Base-by-base conservation (phyloP, 2,113 vertebrate species). In the Axis porcinus region DNA sequence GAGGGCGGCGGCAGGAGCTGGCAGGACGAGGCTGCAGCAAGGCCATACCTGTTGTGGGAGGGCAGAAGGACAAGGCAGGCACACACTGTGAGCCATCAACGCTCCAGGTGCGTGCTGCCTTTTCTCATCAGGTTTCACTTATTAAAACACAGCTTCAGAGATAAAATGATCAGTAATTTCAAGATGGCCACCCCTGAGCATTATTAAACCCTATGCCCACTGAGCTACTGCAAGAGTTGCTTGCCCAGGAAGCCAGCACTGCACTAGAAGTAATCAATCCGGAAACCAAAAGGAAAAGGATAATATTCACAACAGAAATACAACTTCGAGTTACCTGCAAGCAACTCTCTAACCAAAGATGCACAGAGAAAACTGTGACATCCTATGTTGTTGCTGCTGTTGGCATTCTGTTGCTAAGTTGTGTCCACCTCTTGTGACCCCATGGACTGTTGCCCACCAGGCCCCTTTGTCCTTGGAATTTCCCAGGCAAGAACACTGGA, bases 341-440 rank as follows among this genome's bases (percentile, higher is more conserved):
- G 45, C 85, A 50, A 60, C 45, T 78, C 27, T 79, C 23, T 84
- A 86, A 83, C 15, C 50, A 87, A 85, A 93, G 9, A 8, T 57
- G 2, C 25, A 23, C 45, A 90, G 64, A 95, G 81, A 90, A 86
- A 81, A 90, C 28, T 84, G 74, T 52, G n/a, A 79, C 52, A 93
- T 92, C 13, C 7, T 58, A 45, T 84, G 67, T 23, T 23, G 33
- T 67, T n/a, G n/a, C 12, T 40, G 19, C n/a, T 70, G n/a, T 27
- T 27, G 12, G 14, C 12, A 4, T 76, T 76, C 25, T 25, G 23
- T 27, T 43, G 23, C 70, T 43, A 43, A 76, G 36, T 27, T 43
- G 70, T 74, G 12, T 40, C n/a, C 21, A 40, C 2, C 36, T 74
- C 67, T 74, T 40, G 19, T 7, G 70, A 76, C 36, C 70, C 70